These are phyloP conservation scores for Apantesis nais DNA, from an alignment of 2,888 invertebrate genomes.

Conservation along the genomic window DNA sequence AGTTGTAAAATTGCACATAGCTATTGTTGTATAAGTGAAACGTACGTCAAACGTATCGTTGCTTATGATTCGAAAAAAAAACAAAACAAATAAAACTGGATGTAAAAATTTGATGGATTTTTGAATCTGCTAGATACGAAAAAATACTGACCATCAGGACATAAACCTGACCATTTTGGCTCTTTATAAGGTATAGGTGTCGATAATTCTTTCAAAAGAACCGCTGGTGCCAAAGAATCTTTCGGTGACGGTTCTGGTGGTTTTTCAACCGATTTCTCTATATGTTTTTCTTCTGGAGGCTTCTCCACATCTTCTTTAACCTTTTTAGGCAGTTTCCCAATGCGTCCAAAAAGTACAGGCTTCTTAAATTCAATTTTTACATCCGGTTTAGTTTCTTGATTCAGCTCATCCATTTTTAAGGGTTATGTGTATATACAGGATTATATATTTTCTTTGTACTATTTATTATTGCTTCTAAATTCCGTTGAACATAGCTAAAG, in stretches of 20 bases:
- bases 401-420: conserved; percentile 46
- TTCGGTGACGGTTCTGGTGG: conserved; percentile 48
- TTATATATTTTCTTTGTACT: background rate
- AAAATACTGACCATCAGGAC: conserved; percentile 70
- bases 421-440: conserved; percentile 31
- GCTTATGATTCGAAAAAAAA: background rate
- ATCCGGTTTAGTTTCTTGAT: conserved; percentile 47
- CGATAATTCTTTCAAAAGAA: conserved; percentile 67
- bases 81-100: background rate
- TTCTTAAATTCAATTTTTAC: conserved; percentile 79
- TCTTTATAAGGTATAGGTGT: conserved; percentile 89
- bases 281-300: conserved; percentile 41
- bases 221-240: conserved; percentile 61
- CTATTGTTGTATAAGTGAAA: background rate
- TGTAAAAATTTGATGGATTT: background rate
- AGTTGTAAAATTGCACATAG: background rate
- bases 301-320: conserved; percentile 56
- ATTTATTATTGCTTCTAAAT: background rate
- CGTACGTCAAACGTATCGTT: too few relatives aligned
- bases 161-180: conserved; percentile 92
- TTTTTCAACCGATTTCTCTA: conserved; percentile 37
- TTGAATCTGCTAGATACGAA: conserved; percentile 7
- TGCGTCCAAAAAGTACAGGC: conserved; percentile 81
- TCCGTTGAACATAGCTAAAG: background rate
- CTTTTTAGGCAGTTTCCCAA: conserved; percentile 83